Evolutionary conservation across 2,113 vertebrate species (phyloP).

Genomic region (Hydropotes inermis): DNA sequence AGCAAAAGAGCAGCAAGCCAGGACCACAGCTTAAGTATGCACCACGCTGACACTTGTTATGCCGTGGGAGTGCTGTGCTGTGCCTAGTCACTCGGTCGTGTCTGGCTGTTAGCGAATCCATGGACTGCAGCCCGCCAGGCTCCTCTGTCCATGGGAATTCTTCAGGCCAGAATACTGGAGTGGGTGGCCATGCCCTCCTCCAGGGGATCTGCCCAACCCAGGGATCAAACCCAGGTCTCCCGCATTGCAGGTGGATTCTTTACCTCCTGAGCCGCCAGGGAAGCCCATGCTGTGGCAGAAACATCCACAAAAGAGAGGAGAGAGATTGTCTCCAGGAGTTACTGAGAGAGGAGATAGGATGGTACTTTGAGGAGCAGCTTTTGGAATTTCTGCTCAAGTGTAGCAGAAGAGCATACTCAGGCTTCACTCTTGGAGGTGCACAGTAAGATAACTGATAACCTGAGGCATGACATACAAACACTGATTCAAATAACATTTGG

Average conservation of each 20-base stretch:
- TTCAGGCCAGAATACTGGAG: not conserved
- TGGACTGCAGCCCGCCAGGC: not conserved
- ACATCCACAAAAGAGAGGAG: not conserved
- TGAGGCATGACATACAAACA: not conserved
- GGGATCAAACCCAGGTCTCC: not conserved
- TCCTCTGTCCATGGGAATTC: not conserved
- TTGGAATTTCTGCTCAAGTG: not conserved
- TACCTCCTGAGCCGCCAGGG: not conserved
- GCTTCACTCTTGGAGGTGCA: not conserved
- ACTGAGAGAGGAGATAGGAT: not conserved
- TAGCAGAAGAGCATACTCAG: not conserved
- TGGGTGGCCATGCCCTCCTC: not conserved
- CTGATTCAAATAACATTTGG: not conserved
- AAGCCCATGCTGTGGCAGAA: not conserved
- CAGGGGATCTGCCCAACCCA: not conserved
- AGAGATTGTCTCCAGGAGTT: not conserved
- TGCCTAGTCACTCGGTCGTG: not conserved
- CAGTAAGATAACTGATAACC: not conserved
- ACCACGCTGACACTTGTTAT: not conserved
- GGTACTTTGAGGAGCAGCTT: not conserved
- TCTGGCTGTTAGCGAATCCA: not conserved
- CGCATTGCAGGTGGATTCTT: not conserved
- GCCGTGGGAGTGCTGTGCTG: not conserved
- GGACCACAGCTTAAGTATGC: not conserved
- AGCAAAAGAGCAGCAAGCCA: not conserved